Evolutionary conservation across 1,140 invertebrate genomes (phyloP).

Genomic region (Hesperophylax magnus): DNA sequence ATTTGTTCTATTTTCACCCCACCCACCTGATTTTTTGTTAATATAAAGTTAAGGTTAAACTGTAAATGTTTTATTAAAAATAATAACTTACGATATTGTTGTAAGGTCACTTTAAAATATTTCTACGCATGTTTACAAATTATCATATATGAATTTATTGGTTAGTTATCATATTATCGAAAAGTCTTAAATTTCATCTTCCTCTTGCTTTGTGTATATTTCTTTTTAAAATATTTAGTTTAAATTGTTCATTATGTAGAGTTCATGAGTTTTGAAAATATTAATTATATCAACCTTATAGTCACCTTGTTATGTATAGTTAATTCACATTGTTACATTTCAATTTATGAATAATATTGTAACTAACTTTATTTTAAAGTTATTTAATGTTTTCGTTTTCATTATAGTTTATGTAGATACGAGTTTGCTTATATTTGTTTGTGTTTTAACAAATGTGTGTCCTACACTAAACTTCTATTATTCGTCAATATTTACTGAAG

Average conservation of each 20-base stretch:
- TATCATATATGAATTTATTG: slow-evolving; percentile 33
- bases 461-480: slow-evolving; percentile 59
- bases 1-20: slow-evolving; percentile 45
- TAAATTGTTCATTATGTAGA: slow-evolving; percentile 29
- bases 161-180: slow-evolving; percentile 19
- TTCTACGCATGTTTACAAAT: slow-evolving; percentile 29
- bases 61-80: slow-evolving; percentile 32
- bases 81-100: neutral
- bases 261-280: slow-evolving; percentile 37
- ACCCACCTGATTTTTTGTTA: slow-evolving; percentile 45
- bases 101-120: slow-evolving; percentile 19
- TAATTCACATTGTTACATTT: slow-evolving; percentile 57
- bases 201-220: slow-evolving; percentile 42
- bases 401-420: slow-evolving; percentile 58
- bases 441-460: slow-evolving; percentile 61
- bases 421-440: slow-evolving; percentile 61
- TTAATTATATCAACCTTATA: slow-evolving; percentile 38
- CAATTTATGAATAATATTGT: slow-evolving; percentile 58
- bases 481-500: neutral
- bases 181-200: slow-evolving; percentile 28
- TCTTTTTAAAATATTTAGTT: slow-evolving; percentile 28
- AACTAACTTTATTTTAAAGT: slow-evolving; percentile 61
- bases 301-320: slow-evolving; percentile 58
- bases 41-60: slow-evolving; percentile 32
- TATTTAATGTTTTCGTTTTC: slow-evolving; percentile 56